Conservation (phyloP, 2,888 invertebrate genomes). For the Trilocha varians region DNA sequence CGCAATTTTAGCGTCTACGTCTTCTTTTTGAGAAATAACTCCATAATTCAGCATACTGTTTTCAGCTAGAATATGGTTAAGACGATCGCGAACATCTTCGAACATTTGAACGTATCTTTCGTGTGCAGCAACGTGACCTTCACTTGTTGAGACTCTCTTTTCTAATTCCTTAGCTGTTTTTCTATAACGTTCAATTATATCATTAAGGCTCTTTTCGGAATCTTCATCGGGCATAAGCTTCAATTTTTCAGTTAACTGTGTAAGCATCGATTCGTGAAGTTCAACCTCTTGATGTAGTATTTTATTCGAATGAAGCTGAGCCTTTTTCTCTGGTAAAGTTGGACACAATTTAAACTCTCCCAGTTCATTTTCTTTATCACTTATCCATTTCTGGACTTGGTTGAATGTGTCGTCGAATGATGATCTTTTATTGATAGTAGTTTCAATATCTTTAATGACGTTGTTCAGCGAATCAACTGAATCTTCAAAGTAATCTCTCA, state of each 20-base stretch:
- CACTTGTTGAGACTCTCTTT: slow-evolving; percentile 77
- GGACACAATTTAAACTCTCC: slow-evolving; percentile 82
- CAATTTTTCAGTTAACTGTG: slow-evolving; percentile 88
- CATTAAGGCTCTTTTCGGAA: slow-evolving; percentile 80
- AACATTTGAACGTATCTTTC: slow-evolving; percentile 86
- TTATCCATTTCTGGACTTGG: slow-evolving; percentile 90
- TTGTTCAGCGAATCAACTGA: slow-evolving; percentile 88
- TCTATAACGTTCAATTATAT: slow-evolving; percentile 82
- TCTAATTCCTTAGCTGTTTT: slow-evolving; percentile 78
- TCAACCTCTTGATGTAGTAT: slow-evolving; percentile 88
- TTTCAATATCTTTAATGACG: slow-evolving; percentile 90
- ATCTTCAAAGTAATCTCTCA: slow-evolving; percentile 88
- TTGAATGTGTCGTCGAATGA: slow-evolving; percentile 94
- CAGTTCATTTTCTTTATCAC: slow-evolving; percentile 83
- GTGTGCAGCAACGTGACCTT: slow-evolving; percentile 84
- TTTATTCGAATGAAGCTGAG: slow-evolving; percentile 85
- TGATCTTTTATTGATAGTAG: slow-evolving; percentile 89
- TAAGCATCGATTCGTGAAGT: slow-evolving; percentile 87
- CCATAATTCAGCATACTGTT: slow-evolving; percentile 85
- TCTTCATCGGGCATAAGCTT: slow-evolving; percentile 85
- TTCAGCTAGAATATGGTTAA: slow-evolving; percentile 85
- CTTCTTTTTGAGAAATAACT: slow-evolving; percentile 83
- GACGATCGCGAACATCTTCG: slow-evolving; percentile 87
- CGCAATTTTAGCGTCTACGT: slow-evolving; percentile 81
- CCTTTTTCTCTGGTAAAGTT: slow-evolving; percentile 90